Evolutionary conservation across 2,113 vertebrate species (phyloP), one percentile per base, ranked within the genome.

Genomic region (Corynorhinus townsendii): DNA sequence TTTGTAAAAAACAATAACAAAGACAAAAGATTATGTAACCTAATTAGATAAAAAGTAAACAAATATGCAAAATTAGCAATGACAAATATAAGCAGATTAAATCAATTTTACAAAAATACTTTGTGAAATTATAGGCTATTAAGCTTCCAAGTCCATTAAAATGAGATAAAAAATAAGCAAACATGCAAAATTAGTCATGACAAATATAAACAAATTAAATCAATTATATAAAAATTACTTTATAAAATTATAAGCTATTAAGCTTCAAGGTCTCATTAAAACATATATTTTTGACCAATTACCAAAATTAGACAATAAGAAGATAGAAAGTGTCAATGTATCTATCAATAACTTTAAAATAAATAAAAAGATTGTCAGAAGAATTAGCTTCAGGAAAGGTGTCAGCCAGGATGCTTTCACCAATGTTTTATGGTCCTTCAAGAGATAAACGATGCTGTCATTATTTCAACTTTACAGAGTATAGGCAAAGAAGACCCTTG

Each of bases 351-450:
- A 81, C 14, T 35, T 40, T 79, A 69, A 84, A 86, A 24, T 79
- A 89, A 84, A 91, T 87, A 26, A 59, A 81, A 92, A 90, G 33
- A 22, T 77, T 93, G 12, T 95, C 45, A 81, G 30, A 89, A 91
- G 73, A 89, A 52, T 10, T 80, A 95, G 15, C 45, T 49, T 3
- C 20, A 87, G 62, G 92, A 90, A 79, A 47, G 8, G 0, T 54
- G 7, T 85, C 45, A 84, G 17, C 5, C 19, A 83, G 17, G 6
- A 49, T 81, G 24, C 16, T 68, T 95, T 93, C n/a, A 33, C 4
- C 45, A 38, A 4, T 79, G 2, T 73, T 86, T 95, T 68, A 43
- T 79, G 49, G 22, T 71, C 4, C 15, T 91, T 95, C 26, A 96
- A 86, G 73, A 92, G 49, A 62, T 71, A 93, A 56, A 73, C 0